Conservation (phyloP, 2,113 vertebrate genomes). For the Semnornis frantzii region DNA sequence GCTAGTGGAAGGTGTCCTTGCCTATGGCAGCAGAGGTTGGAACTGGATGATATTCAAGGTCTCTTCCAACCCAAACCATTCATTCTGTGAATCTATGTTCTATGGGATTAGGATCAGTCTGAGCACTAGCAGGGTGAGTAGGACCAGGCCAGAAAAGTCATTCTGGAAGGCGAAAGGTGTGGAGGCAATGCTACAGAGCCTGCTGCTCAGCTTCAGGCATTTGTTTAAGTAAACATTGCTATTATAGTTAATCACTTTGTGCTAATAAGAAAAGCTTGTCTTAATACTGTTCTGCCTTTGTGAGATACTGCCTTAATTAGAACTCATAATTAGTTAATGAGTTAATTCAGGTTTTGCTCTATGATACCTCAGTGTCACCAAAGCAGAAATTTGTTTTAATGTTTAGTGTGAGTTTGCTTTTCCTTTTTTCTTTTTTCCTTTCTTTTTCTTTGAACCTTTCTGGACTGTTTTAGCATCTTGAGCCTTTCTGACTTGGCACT, state of each 20-base stretch:
- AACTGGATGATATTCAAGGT: too few relatives aligned
- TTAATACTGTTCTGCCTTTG: background rate
- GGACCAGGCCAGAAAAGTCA: background rate
- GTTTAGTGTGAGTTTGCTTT: background rate
- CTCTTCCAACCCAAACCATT: too few relatives aligned
- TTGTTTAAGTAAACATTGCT: conserved; percentile 27
- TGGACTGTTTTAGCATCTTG: background rate
- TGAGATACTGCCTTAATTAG: conserved; percentile 9
- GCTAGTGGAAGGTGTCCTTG: too few relatives aligned
- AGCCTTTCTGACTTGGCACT: background rate
- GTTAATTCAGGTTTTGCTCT: conserved; percentile 13
- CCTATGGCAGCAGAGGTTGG: too few relatives aligned
- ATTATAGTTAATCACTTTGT: conserved; percentile 2
- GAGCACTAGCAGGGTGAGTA: background rate
- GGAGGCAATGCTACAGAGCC: background rate
- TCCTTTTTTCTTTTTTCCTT: too few relatives aligned
- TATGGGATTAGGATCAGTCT: background rate
- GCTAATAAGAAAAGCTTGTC: conserved; percentile 4
- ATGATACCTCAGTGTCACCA: background rate
- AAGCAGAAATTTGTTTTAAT: background rate
- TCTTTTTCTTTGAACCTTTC: background rate
- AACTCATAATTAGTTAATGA: conserved; percentile 31
- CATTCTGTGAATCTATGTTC: background rate
- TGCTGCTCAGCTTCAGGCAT: conserved; percentile 1
- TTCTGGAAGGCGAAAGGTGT: background rate